A percentile compares a stretch with the other conserved stretches of the same genome.
phyloP scores from a whole-genome alignment of 2,113 vertebrate genomes.

The Pomatorhinus ruficollis region DNA sequence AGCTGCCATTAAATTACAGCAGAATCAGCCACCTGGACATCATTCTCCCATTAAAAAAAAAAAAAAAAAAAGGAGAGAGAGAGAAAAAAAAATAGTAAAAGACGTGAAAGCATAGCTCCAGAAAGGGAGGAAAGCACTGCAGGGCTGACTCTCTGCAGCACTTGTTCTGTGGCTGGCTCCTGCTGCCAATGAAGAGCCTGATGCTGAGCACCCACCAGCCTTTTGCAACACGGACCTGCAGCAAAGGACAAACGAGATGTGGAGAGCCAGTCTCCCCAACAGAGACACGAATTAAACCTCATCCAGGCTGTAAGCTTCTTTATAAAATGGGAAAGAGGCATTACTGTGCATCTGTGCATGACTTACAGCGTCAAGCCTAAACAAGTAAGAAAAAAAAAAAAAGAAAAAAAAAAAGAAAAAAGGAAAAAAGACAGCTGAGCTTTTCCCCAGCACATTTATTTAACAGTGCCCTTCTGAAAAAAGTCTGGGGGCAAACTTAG shows the following conservation, averaged over 20 bases:
- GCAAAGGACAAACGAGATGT: fast-evolving
- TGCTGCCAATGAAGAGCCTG: not conserved
- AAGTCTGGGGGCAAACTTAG: not conserved
- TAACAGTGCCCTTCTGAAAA: not conserved
- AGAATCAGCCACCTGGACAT: constrained; percentile 50
- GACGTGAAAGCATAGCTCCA: not conserved
- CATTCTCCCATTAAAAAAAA: not conserved
- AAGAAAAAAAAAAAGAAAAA: not conserved
- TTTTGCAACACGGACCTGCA: not conserved
- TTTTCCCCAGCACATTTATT: not conserved
- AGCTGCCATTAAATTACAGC: constrained; percentile 29
- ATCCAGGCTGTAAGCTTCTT: not conserved
- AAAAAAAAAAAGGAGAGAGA: too few relatives aligned
- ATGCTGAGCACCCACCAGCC: not conserved
- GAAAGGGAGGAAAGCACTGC: not conserved
- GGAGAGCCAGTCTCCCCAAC: not conserved
- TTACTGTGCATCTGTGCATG: not conserved
- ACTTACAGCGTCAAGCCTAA: not conserved
- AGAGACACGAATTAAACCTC: not conserved
- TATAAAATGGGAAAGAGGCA: not conserved
- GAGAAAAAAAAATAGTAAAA: not conserved
- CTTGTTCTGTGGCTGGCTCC: not conserved
- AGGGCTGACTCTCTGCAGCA: not conserved
- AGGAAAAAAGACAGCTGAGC: fast-evolving
- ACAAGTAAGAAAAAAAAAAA: fast-evolving